Percentiles rank a stretch among this genome's conserved stretches.
Evolutionary conservation across 2,797 vertebrate genomes (phyloP).

Genomic region (Sarcoramphus papa): DNA sequence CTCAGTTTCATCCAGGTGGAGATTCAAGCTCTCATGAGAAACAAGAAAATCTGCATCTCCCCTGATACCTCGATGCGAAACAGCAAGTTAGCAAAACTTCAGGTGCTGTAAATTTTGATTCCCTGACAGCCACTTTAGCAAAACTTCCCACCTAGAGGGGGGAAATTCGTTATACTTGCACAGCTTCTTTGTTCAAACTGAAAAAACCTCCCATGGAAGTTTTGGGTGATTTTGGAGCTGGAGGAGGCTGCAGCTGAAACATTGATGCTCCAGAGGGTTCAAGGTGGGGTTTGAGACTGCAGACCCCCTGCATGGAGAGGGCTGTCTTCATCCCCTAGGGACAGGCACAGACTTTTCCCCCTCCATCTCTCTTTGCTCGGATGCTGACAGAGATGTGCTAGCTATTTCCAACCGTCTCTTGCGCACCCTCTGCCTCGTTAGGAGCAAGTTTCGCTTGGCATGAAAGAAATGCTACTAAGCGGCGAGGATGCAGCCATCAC

Average conservation of each 20-base stretch:
- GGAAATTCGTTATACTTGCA: background rate
- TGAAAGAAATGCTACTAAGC: background rate
- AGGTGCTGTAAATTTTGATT: conserved; percentile 33
- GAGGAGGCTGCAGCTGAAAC: background rate
- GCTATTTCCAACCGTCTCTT: background rate
- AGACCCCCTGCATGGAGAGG: background rate
- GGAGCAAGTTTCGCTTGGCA: background rate
- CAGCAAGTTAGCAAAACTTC: conserved; percentile 2
- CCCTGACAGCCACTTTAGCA: conserved; percentile 6
- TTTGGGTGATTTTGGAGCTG: background rate
- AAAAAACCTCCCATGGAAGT: background rate
- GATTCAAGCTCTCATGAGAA: background rate
- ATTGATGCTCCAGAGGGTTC: background rate
- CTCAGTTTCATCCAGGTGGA: conserved; percentile 16
- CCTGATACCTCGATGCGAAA: background rate
- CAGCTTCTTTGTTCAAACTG: background rate
- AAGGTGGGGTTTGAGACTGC: background rate
- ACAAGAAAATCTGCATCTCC: background rate
- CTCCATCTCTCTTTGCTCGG: no score
- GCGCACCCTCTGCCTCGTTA: accelerated
- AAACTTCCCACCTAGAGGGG: background rate
- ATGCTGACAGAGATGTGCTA: background rate
- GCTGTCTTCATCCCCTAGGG: background rate
- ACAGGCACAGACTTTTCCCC: background rate
- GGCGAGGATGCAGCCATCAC: background rate